Percentiles rank a stretch among this genome's conserved stretches.
Conservation (phyloP, 2,888 invertebrate species). For the Agrochola circellaris region DNA sequence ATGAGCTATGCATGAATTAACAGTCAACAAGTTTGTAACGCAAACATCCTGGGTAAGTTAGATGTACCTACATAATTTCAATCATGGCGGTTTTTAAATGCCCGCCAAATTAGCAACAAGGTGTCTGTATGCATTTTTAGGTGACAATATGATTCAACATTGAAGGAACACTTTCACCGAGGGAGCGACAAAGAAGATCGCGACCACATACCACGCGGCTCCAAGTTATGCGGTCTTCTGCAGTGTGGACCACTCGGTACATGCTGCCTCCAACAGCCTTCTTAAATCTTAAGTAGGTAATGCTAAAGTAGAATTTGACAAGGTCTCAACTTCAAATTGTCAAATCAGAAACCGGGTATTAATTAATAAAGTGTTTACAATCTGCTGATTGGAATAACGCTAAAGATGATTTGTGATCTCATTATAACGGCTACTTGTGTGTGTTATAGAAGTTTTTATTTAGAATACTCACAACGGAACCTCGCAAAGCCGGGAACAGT, state of each 20-base stretch:
- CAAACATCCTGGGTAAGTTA: not conserved
- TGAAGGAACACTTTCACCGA: not conserved
- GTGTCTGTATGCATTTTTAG: not conserved
- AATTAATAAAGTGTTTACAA: no score
- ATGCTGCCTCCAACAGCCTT: no score
- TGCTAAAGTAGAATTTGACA: no score
- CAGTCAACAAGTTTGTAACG: not conserved
- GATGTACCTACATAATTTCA: not conserved
- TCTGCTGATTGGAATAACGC: not conserved
- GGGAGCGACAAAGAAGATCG: no score
- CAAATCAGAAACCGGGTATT: no score
- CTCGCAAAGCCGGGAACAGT: conserved; percentile 85
- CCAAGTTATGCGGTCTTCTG: no score
- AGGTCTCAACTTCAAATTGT: no score
- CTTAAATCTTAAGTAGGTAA: no score
- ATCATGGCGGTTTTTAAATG: no score
- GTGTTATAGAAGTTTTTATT: not conserved
- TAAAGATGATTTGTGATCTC: not conserved
- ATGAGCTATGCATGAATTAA: not conserved
- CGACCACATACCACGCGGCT: no score
- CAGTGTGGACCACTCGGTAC: no score
- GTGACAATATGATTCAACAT: not conserved
- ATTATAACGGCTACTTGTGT: not conserved
- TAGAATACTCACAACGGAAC: conserved; percentile 68
- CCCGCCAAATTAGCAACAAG: not conserved